Percentiles rank a stretch among this genome's conserved stretches.
phyloP scores from a whole-genome alignment of 2,797 vertebrate species.

The Strix occidentalis region DNA sequence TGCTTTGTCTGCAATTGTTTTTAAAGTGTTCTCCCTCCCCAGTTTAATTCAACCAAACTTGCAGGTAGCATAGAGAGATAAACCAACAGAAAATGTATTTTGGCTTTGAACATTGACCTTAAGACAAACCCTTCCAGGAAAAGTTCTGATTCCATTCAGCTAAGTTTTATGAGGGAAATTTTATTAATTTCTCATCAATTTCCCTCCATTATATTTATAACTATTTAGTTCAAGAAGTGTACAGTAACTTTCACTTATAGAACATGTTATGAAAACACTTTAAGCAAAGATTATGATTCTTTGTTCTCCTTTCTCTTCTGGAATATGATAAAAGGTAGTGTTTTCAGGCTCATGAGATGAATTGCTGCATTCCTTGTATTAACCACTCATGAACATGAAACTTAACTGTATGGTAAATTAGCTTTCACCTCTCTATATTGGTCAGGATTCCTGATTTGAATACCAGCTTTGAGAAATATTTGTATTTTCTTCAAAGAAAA shows the following conservation, averaged over 20 bases:
- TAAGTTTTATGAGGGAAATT: background rate
- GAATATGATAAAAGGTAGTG: background rate
- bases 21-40: background rate
- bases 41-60: background rate
- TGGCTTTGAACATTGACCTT: background rate
- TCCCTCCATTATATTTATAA: background rate
- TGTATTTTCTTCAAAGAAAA: background rate
- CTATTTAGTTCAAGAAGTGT: background rate
- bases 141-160: background rate
- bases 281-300: background rate
- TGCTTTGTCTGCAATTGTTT: background rate
- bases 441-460: background rate
- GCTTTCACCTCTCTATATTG: background rate
- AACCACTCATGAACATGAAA: background rate
- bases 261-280: background rate
- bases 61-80: background rate
- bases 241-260: background rate
- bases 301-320: background rate
- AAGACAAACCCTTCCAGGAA: background rate
- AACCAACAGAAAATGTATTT: background rate
- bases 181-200: background rate
- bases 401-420: background rate
- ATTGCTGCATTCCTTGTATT: background rate
- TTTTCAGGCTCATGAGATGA: rapidly evolving
- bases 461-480: background rate